These are phyloP conservation scores for Phymanthus crucifer DNA, from an alignment of 92 coral and sea anemone species.

Conservation along the genomic window DNA sequence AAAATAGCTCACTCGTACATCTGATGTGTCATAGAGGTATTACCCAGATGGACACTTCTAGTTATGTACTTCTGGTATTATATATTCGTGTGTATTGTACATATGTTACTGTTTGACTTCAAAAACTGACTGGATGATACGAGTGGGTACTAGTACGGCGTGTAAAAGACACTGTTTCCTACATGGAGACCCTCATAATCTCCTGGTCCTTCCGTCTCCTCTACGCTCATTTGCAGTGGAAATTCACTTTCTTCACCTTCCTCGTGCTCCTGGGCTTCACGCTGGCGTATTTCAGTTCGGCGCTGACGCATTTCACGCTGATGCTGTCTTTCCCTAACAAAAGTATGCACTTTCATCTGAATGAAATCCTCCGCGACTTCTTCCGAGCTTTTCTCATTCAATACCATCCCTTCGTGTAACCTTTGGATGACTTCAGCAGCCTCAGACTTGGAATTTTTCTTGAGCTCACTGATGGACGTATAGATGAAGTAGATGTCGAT, in stretches of 20 bases:
- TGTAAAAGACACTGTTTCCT: not conserved
- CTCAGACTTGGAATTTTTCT: not conserved
- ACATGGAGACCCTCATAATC: not conserved
- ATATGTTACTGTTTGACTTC: too few species aligned
- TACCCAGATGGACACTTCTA: too few species aligned
- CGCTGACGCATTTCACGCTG: not conserved
- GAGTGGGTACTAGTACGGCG: not conserved
- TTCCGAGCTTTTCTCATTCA: not conserved
- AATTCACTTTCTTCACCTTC: not conserved
- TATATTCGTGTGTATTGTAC: too few species aligned
- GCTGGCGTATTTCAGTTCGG: not conserved
- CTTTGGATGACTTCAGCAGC: not conserved
- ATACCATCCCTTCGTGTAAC: not conserved
- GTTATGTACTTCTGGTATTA: too few species aligned
- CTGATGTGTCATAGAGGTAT: too few species aligned
- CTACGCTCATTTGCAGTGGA: not conserved
- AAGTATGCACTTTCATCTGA: not conserved
- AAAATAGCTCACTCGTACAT: too few species aligned
- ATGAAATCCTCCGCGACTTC: not conserved
- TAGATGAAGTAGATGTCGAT: not conserved
- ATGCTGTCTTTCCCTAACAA: not conserved
- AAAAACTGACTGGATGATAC: too few species aligned
- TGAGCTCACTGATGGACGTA: conserved; percentile 7
- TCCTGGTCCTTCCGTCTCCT: not conserved
- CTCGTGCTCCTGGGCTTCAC: not conserved